phyloP scores from a whole-genome alignment of 2,113 vertebrate species.

The Procavia capensis region DNA sequence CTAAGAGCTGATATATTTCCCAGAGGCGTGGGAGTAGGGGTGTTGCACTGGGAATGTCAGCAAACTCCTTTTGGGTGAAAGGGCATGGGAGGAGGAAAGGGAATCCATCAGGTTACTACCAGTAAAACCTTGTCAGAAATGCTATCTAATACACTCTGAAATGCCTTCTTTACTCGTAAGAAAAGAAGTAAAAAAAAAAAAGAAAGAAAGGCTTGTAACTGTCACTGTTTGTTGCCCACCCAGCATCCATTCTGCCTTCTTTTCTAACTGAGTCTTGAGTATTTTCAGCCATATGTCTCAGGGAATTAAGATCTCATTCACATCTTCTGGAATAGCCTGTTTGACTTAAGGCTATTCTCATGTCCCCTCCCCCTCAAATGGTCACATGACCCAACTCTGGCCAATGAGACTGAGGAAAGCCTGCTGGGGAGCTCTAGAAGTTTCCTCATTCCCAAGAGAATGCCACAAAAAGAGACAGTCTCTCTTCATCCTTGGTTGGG shows the following conservation, averaged over 20 bases:
- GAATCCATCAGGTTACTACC: constrained; percentile 24
- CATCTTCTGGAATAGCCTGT: not conserved
- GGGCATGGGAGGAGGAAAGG: not conserved
- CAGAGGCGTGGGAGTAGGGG: not conserved
- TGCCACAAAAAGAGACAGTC: not conserved
- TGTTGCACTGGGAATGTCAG: constrained; percentile 6
- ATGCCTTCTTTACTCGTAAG: constrained; percentile 35
- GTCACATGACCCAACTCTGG: not conserved
- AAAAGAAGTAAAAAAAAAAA: constrained; percentile 22
- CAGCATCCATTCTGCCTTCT: constrained; percentile 17
- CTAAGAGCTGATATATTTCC: constrained; percentile 49
- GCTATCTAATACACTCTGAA: constrained; percentile 9
- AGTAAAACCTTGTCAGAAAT: constrained; percentile 36
- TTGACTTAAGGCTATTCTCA: constrained; percentile 27
- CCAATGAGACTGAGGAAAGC: constrained; percentile 5
- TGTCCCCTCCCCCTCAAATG: not conserved
- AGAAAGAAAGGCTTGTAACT: not conserved
- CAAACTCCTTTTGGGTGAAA: constrained; percentile 52
- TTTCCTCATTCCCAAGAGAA: not conserved
- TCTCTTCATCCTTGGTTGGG: constrained; percentile 25
- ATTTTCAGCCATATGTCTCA: not conserved
- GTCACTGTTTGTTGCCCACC: constrained; percentile 10
- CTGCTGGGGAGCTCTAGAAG: not conserved
- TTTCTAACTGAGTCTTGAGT: not conserved
- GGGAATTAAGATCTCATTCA: not conserved